Percentiles rank a stretch among this genome's conserved stretches.
Conservation (phyloP, 2,113 vertebrate species). For the Cromileptes altivelis region DNA sequence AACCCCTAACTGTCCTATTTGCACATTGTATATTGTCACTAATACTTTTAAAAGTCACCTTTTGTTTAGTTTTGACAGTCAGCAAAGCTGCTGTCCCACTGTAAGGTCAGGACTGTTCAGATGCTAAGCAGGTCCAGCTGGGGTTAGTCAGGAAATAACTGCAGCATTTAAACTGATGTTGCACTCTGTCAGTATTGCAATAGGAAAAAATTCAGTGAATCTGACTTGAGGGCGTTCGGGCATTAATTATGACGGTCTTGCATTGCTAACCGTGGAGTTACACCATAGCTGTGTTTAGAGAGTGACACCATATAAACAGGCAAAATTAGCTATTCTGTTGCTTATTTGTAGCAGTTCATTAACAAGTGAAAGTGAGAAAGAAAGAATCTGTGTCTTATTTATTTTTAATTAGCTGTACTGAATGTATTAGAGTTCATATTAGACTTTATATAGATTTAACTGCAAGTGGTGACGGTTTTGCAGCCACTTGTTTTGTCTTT, state of each 20-base stretch:
- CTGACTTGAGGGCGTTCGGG: background rate
- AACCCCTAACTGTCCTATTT: background rate
- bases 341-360: too few species aligned
- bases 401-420: background rate
- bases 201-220: background rate
- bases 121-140: too few species aligned
- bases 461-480: too few species aligned
- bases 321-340: background rate
- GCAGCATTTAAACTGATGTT: background rate
- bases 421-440: background rate
- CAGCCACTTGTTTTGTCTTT: too few species aligned
- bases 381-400: background rate
- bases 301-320: background rate
- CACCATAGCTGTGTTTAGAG: background rate
- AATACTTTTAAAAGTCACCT: background rate
- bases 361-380: background rate
- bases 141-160: background rate
- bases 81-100: background rate
- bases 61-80: background rate
- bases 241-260: background rate
- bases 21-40: background rate
- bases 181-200: background rate
- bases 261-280: too few species aligned
- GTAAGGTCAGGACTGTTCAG: background rate
- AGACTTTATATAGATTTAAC: background rate